Evolutionary conservation across 2,797 vertebrate species (phyloP), one percentile per base, ranked within the genome.

Genomic region (Gymnocypris eckloni): DNA sequence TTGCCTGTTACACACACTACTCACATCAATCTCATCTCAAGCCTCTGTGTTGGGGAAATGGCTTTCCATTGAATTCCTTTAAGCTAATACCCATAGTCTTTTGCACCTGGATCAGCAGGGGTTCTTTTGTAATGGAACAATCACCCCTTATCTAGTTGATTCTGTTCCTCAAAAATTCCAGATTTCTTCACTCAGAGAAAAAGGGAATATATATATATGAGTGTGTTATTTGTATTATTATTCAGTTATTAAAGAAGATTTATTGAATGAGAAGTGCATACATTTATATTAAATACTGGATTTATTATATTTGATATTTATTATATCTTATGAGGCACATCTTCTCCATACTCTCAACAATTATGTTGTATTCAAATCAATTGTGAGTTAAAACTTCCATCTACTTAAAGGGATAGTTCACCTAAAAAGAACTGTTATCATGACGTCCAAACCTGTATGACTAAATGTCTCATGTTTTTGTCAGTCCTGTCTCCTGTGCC

Each of bases 21-120:
- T 56, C 33, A 56, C 33, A 13, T 45, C 56, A 64, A 61, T 79
- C 39, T 79, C 56, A 79, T 45, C 39, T 79, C 39, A 16, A 61
- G 56, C 16, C 18, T 69, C 13, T 22, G 10, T 43, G 61, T 20
- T 85, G 75, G 88, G 91, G 87, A 93, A 93, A 93, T 92, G 79
- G 72, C 69, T 91, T 92, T 91, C 33, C 28, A 92, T 92, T 89
- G 90, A 93, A 92, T 93, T 84, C 41, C 79, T 86, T 86, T 79
- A 61, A 86, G 79, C 66, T 72, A 81, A 59, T 69, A 66, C 67
- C 89, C 89, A n/a, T 33, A 61, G 18, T 82, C 86, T 61, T 50
- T 25, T 82, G 86, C 82, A 54, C 18, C 45, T 78, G 50, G 59
- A 71, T 43, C 33, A 41, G 66, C 2, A 72, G 82, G 7, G 69